A percentile compares a stretch with the other conserved stretches of the same genome.
Evolutionary conservation across 53 echinoderm and acorn worm genomes (phyloP).

Genomic region (Patiria pectinifera): DNA sequence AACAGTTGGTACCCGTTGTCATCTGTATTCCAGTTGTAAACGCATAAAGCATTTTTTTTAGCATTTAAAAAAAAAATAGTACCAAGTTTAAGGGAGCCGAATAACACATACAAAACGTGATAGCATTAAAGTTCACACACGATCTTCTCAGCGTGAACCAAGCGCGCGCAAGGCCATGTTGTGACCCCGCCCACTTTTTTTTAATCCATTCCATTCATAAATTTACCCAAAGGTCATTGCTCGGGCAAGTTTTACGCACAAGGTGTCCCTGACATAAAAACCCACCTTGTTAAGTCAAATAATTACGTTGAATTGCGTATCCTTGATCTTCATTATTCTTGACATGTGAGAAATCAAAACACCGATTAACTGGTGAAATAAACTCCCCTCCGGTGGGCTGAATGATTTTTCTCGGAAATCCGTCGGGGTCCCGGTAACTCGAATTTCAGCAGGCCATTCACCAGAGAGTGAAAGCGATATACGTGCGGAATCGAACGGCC

Average conservation of each 20-base stretch:
- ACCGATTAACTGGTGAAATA: background rate
- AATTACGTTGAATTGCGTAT: background rate
- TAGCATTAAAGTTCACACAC: background rate
- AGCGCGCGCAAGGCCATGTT: background rate
- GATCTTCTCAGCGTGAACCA: background rate
- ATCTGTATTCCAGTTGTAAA: no score
- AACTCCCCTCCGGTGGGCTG: background rate
- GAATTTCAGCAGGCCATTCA: background rate
- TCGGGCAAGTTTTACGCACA: background rate
- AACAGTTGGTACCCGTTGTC: no score
- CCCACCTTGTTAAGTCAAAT: background rate
- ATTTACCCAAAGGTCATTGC: background rate
- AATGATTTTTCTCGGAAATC: slow-evolving; percentile 36
- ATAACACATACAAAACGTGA: no score
- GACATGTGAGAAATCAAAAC: slow-evolving; percentile 18
- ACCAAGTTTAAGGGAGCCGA: no score
- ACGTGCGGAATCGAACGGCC: no score
- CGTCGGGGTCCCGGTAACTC: slow-evolving; percentile 24
- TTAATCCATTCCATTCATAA: background rate
- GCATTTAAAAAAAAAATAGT: no score
- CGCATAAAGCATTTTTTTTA: no score
- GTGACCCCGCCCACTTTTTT: background rate
- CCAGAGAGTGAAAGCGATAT: background rate
- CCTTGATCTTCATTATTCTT: background rate
- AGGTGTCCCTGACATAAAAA: background rate